Evolutionary conservation across 2,888 invertebrate genomes (phyloP).

Genomic region (Conistra vaccinii): DNA sequence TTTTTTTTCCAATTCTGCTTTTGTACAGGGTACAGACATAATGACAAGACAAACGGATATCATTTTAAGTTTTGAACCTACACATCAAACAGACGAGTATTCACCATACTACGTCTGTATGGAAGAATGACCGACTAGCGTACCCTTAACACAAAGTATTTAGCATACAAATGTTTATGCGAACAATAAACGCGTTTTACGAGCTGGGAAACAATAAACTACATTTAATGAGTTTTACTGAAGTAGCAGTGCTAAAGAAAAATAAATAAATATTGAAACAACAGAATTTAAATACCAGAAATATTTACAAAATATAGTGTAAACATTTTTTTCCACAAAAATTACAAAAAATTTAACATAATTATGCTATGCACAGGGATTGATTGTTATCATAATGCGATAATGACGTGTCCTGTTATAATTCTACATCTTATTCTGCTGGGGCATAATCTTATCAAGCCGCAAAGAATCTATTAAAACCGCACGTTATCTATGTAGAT

Average conservation of each 20-base stretch:
- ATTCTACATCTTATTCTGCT: slow-evolving; percentile 1
- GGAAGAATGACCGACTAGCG: too few species aligned
- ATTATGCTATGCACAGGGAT: not conserved
- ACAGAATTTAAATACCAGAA: not conserved
- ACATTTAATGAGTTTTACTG: not conserved
- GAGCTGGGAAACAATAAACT: not conserved
- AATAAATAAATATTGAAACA: not conserved
- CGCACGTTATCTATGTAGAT: slow-evolving; percentile 15
- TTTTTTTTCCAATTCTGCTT: too few species aligned
- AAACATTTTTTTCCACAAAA: not conserved
- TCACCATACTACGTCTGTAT: too few species aligned
- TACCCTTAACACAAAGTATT: not conserved
- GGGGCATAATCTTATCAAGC: slow-evolving; percentile 16
- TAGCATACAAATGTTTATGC: not conserved
- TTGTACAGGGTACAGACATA: too few species aligned
- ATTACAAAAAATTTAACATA: not conserved
- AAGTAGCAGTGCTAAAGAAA: not conserved
- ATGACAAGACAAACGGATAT: too few species aligned
- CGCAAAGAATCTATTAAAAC: not conserved
- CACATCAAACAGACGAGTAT: too few species aligned
- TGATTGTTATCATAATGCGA: not conserved
- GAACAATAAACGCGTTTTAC: not conserved
- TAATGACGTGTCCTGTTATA: not conserved
- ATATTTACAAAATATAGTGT: not conserved
- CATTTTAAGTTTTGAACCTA: too few species aligned